Evolutionary conservation across 2,888 invertebrate genomes (phyloP).

Genomic region (Ormyrus thymus): DNA sequence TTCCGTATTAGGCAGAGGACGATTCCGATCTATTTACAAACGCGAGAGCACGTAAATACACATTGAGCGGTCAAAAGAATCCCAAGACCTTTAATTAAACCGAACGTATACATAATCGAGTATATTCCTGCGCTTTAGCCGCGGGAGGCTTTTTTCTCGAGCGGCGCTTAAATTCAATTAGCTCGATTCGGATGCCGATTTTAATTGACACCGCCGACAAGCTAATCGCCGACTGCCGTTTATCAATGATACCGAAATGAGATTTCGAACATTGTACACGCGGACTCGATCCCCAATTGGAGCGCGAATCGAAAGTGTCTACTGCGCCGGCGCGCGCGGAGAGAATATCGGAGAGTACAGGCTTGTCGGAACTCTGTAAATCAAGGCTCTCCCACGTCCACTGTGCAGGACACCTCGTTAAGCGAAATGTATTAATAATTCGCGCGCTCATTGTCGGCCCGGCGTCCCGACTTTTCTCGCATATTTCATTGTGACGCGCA

Average conservation of each 20-base stretch:
- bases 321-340: not conserved
- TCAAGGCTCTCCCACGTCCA: constrained; percentile 26
- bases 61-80: not conserved
- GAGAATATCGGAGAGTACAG: not conserved
- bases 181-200: not conserved
- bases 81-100: constrained; percentile 24
- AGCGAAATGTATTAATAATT: constrained; percentile 27
- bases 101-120: not conserved
- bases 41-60: not conserved
- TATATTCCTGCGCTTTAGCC: not conserved
- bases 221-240: constrained; percentile 3
- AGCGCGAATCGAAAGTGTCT: constrained; percentile 21
- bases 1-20: constrained; percentile 22
- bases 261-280: not conserved
- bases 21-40: constrained; percentile 19
- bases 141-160: not conserved
- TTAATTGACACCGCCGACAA: constrained; percentile 10
- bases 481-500: too few species aligned
- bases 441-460: not conserved
- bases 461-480: not conserved
- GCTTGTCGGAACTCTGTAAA: constrained; percentile 39
- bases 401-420: constrained; percentile 12
- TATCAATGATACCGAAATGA: not conserved
- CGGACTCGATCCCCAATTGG: not conserved
- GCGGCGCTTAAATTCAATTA: constrained; percentile 8